Conservation (phyloP, 64 coral and sea anemone genomes). For the Exaiptasia diaphana region DNA sequence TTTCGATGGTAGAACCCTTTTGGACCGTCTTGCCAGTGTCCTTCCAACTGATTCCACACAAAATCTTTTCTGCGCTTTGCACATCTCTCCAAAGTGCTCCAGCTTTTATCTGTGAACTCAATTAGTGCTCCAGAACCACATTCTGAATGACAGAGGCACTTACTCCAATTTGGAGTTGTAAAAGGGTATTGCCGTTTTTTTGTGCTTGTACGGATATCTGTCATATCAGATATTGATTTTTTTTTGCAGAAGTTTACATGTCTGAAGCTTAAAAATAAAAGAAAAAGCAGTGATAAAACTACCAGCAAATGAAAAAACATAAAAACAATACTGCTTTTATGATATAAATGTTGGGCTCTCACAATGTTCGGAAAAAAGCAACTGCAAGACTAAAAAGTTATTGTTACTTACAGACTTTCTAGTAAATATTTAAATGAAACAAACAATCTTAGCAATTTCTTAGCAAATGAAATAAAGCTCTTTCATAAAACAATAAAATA, state of each 20-base stretch:
- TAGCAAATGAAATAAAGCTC: no score
- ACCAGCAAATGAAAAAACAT: no score
- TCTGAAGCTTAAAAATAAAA: no score
- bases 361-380: no score
- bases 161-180: background rate
- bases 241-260: background rate
- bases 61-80: background rate
- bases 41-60: background rate
- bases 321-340: no score
- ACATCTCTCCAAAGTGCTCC: constrained; percentile 11
- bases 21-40: constrained; percentile 19
- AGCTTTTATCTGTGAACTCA: constrained; percentile 28
- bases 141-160: background rate
- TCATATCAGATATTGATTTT: background rate
- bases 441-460: no score
- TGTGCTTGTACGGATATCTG: background rate
- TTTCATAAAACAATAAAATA: no score
- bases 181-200: background rate
- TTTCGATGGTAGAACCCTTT: constrained; percentile 37
- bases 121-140: background rate
- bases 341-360: no score
- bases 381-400: no score
- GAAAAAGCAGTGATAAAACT: no score
- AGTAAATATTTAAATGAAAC: no score
- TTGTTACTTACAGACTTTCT: no score